These are phyloP conservation scores for Amorpha juglandis DNA, from an alignment of 2,888 invertebrate species.

Conservation along the genomic window DNA sequence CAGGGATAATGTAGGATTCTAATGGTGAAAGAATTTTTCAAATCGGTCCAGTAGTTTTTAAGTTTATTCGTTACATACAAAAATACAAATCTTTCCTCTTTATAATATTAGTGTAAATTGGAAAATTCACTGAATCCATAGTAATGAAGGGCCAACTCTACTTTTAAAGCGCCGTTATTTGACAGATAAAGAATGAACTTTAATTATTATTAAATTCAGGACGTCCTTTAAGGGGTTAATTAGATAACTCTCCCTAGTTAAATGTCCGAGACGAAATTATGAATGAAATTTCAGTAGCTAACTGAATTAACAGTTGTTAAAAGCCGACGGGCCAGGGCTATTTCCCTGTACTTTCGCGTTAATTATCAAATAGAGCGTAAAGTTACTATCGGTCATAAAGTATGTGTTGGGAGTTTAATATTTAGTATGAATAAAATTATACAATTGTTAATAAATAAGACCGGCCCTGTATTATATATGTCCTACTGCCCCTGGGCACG, in stretches of 20 bases:
- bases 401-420: background rate
- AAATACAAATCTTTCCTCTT: too few relatives aligned
- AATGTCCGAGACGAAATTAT: background rate
- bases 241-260: slow-evolving; percentile 6
- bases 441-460: too few relatives aligned
- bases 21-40: too few relatives aligned
- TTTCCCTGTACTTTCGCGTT: background rate
- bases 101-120: too few relatives aligned
- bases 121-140: too few relatives aligned
- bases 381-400: background rate
- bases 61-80: too few relatives aligned
- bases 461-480: too few relatives aligned
- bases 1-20: too few relatives aligned
- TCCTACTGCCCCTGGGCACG: too few relatives aligned
- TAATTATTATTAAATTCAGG: background rate
- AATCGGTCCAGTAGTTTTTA: too few relatives aligned
- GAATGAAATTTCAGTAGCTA: slow-evolving; percentile 3
- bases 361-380: slow-evolving; percentile 5
- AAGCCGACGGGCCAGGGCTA: slow-evolving; percentile 12
- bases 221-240: slow-evolving; percentile 3
- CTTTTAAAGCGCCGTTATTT: background rate
- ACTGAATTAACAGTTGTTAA: slow-evolving; percentile 18
- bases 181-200: background rate
- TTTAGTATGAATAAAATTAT: background rate
- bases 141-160: background rate